A percentile compares a stretch with the other conserved stretches of the same genome.
Conservation (phyloP, 2,797 vertebrate species). For the Intellagama lesueurii region DNA sequence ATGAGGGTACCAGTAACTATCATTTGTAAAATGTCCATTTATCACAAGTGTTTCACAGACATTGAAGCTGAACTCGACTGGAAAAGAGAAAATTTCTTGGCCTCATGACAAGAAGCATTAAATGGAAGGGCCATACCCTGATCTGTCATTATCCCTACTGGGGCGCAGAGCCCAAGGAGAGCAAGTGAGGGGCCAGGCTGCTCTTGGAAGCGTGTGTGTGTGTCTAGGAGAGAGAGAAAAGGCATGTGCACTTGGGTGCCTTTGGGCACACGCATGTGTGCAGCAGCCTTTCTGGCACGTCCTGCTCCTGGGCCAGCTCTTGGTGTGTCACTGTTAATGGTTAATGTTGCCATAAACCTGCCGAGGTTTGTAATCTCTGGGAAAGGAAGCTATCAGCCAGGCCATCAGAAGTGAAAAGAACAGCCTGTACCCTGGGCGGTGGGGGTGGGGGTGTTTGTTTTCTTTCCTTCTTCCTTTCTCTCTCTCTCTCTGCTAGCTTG, state of each 20-base stretch:
- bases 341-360: constrained; percentile 59
- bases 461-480: neutral
- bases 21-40: neutral
- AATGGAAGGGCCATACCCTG: no score
- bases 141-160: no score
- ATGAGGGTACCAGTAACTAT: no score
- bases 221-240: no score
- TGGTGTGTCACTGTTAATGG: constrained; percentile 60
- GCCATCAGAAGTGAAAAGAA: constrained; percentile 50
- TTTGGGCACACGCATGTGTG: neutral
- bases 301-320: neutral
- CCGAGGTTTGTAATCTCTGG: neutral
- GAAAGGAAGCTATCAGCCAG: constrained; percentile 47
- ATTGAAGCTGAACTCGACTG: neutral
- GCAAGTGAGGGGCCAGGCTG: no score
- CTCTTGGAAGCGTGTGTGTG: no score
- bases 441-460: constrained; percentile 48
- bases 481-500: neutral
- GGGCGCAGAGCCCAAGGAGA: no score
- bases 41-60: neutral
- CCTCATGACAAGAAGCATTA: neutral
- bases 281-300: neutral
- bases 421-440: constrained; percentile 54
- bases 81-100: neutral
- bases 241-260: no score